Percentiles rank a stretch among this genome's conserved stretches.
These are phyloP conservation scores for Chrysaora quinquecirrha DNA, from an alignment of 30 jellyfish, hydroid and myxozoan genomes.

Conservation along the genomic window DNA sequence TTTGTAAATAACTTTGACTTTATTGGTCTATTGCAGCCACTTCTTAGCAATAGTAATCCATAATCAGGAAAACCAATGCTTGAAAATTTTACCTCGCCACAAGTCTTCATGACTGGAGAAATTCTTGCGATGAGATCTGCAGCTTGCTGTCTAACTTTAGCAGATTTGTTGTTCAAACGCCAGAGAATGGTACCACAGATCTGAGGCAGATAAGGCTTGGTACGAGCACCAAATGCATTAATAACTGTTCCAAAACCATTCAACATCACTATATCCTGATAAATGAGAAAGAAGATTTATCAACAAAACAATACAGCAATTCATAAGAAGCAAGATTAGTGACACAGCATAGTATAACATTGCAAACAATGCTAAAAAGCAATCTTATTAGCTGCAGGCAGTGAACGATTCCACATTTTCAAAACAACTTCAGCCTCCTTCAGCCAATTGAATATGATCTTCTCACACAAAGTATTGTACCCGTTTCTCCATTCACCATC, in stretches of 20 bases:
- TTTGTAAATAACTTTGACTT: no score
- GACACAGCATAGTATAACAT: no score
- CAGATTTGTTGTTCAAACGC: slow-evolving; percentile 98
- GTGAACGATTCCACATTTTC: no score
- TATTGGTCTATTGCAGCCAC: no score
- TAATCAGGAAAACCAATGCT: no score
- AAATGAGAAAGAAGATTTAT: not conserved
- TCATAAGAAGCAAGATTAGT: not conserved
- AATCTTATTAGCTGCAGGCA: no score
- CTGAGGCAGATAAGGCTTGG: slow-evolving; percentile 99
- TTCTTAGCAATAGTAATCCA: no score
- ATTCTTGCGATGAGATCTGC: slow-evolving; percentile 99
- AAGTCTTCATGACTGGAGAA: slow-evolving; percentile 96
- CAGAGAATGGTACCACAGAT: slow-evolving; percentile 99
- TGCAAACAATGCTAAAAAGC: no score
- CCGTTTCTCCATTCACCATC: no score
- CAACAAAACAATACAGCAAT: not conserved
- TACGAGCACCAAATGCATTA: slow-evolving; percentile 95
- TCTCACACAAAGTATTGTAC: no score
- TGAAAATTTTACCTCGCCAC: slow-evolving; percentile 99
- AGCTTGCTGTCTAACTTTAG: slow-evolving; percentile 99
- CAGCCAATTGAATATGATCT: no score
- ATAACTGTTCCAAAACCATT: slow-evolving; percentile 99
- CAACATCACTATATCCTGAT: slow-evolving; percentile 95
- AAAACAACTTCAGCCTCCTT: no score